Evolutionary conservation across 2,113 vertebrate genomes (phyloP).

Genomic region (Macrotis lagotis): DNA sequence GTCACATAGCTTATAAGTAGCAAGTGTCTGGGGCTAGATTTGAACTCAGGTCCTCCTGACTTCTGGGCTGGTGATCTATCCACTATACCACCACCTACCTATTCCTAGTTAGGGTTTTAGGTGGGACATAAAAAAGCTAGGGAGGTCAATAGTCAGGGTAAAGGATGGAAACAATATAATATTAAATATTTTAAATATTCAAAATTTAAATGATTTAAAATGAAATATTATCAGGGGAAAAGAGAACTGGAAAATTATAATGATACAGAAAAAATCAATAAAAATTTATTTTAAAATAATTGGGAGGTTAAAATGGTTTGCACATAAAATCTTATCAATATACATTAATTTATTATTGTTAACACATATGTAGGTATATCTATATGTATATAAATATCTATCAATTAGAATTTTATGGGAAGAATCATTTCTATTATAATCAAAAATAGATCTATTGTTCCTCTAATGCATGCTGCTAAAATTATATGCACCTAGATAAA

Average conservation of each 20-base stretch:
- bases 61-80: too few relatives aligned
- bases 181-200: not conserved
- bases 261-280: not conserved
- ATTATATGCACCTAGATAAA: not conserved
- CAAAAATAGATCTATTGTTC: not conserved
- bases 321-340: not conserved
- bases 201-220: conserved; percentile 2
- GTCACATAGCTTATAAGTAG: too few relatives aligned
- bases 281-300: not conserved
- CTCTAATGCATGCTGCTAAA: not conserved
- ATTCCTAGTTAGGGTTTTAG: not conserved
- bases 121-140: not conserved
- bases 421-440: not conserved
- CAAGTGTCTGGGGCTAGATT: too few relatives aligned
- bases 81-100: too few relatives aligned
- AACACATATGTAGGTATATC: not conserved
- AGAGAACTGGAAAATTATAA: not conserved
- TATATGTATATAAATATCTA: not conserved
- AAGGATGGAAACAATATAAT: not conserved
- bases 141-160: not conserved
- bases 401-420: not conserved
- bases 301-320: not conserved
- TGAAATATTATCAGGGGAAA: not conserved
- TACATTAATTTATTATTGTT: not conserved
- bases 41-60: too few relatives aligned